Evolutionary conservation across 2,113 vertebrate species (phyloP), one percentile per base, ranked within the genome.

Genomic region (Apistogramma diplotaenia): DNA sequence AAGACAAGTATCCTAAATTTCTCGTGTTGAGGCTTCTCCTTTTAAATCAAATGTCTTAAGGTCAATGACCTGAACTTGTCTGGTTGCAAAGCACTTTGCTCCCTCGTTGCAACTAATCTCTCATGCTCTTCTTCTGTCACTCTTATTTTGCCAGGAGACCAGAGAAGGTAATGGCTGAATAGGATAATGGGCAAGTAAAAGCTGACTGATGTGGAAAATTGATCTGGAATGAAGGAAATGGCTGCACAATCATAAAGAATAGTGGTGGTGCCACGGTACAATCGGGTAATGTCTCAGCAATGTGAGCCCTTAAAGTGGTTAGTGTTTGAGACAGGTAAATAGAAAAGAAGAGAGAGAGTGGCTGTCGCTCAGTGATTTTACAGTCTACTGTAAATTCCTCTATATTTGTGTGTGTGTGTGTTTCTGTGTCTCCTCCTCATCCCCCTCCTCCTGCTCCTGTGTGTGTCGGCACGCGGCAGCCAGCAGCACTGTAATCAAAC

Each of bases 401-500:
- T n/a, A 35, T 59, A 49, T 57, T 46, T 40, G 51, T 51, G 62
- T 54, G 74, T 23, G 76, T 84, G 70, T 21, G 51, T 79, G 19
- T 43, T 5, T 65, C 1, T 65, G 5, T 27, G 37, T 29, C 55
- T 54, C 71, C 71, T 62, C 57, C 46, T 40, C 27, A 8, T 56
- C 70, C 70, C 31, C 33, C 54, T 25, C 84, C 59, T 29, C 71
- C 23, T 55, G 40, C 84, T 76, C 73, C 72, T 43, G 77, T 31
- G 78, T 87, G 86, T 86, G 90, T 92, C 79, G 86, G 90, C 97
- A 95, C 95, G 95, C 95, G 33, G 93, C 95, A 93, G 95, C 95
- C 95, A 93, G 95, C 96, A 96, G 96, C 96, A 96, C 96, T 95
- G 94, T 97, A 97, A 97, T 98, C 96, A 97, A 96, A 96, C 96